A percentile compares a stretch with the other conserved stretches of the same genome.
phyloP scores from a whole-genome alignment of 2,113 vertebrate genomes.

The Notarius quadriscutis region DNA sequence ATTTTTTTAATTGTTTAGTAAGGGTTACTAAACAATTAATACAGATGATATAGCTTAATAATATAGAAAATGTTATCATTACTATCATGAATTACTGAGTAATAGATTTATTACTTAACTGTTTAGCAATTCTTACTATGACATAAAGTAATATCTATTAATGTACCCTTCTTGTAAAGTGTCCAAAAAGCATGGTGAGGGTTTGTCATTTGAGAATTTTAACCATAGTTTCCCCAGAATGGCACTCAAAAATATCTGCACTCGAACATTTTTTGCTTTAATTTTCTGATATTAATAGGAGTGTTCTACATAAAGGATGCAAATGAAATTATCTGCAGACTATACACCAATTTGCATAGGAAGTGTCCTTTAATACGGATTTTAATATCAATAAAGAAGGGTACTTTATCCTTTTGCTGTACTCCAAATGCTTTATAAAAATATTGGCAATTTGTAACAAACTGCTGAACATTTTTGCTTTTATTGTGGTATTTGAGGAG shows the following conservation, averaged over 20 bases:
- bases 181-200: not conserved
- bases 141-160: not conserved
- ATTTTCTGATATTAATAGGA: slow-evolving; percentile 35
- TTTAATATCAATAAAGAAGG: slow-evolving; percentile 9
- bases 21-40: too few relatives aligned
- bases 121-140: not conserved
- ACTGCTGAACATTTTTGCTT: slow-evolving; percentile 14
- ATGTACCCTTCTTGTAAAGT: not conserved
- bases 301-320: slow-evolving; percentile 13
- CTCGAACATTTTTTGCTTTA: slow-evolving; percentile 21
- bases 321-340: slow-evolving; percentile 22
- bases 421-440: not conserved
- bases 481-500: slow-evolving; percentile 12
- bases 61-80: too few relatives aligned
- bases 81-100: too few relatives aligned
- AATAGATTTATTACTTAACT: not conserved
- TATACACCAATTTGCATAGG: slow-evolving; percentile 16
- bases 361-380: slow-evolving; percentile 17
- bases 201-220: slow-evolving; percentile 22
- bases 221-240: not conserved
- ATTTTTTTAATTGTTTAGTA: too few relatives aligned
- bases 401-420: not conserved
- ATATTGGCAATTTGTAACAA: slow-evolving; percentile 3
- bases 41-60: too few relatives aligned
- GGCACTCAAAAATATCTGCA: slow-evolving; percentile 15